Evolutionary conservation across 2,113 vertebrate genomes (phyloP).

Genomic region (Amblyornis subalaris): DNA sequence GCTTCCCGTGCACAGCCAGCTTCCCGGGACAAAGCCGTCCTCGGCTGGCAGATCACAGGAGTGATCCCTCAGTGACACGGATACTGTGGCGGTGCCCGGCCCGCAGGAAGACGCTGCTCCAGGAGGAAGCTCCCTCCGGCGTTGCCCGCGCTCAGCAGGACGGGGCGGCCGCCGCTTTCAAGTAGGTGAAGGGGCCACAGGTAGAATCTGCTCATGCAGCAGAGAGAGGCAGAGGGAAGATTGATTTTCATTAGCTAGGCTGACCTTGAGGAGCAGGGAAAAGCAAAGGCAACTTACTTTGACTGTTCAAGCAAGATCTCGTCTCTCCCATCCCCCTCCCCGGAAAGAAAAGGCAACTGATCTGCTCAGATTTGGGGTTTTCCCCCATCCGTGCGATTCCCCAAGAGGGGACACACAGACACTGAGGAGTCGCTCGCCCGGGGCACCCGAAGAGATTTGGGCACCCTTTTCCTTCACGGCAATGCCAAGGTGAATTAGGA

Average conservation of each 20-base stretch:
- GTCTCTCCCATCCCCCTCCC: constrained; percentile 22
- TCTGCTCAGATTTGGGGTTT: background rate
- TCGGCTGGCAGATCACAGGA: background rate
- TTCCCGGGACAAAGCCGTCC: background rate
- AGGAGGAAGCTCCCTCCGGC: background rate
- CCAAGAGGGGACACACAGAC: background rate
- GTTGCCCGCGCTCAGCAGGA: background rate
- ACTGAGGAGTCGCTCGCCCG: background rate
- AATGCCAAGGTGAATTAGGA: background rate
- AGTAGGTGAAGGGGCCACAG: constrained; percentile 38
- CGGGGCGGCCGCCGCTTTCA: background rate
- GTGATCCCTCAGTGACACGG: background rate
- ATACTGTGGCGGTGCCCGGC: background rate
- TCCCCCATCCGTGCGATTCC: background rate
- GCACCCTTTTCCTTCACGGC: background rate
- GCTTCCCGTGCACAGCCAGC: background rate
- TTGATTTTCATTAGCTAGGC: constrained; percentile 57
- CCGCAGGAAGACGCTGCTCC: background rate
- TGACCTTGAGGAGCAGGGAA: constrained; percentile 54
- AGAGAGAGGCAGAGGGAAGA: constrained; percentile 41
- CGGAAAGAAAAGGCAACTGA: background rate
- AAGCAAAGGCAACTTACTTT: constrained; percentile 56
- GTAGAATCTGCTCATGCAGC: constrained; percentile 51
- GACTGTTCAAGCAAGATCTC: constrained; percentile 29
- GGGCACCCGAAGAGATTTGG: background rate